These are phyloP conservation scores for Aculops lycopersici DNA, from an alignment of 1,140 invertebrate species.

Conservation along the genomic window DNA sequence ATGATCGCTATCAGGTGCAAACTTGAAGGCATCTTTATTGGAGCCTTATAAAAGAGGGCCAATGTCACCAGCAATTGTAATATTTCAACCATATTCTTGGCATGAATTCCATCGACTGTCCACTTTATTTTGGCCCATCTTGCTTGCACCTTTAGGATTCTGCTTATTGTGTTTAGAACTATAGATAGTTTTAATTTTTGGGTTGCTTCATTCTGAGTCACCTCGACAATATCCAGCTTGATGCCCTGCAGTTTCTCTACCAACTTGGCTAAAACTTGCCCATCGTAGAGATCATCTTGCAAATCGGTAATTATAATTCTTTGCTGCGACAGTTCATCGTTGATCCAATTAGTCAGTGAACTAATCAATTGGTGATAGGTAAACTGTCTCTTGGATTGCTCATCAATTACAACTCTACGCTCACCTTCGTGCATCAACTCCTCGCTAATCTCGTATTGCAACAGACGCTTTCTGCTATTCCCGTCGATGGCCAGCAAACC, in stretches of 20 bases:
- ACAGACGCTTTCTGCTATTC: background rate
- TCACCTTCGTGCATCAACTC: constrained; percentile 20
- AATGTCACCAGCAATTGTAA: constrained; percentile 66
- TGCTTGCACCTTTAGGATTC: background rate
- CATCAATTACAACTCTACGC: constrained; percentile 74
- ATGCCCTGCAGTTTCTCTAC: constrained; percentile 57
- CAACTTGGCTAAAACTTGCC: constrained; percentile 81
- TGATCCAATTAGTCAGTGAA: constrained; percentile 81
- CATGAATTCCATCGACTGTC: constrained; percentile 31
- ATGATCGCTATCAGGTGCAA: constrained; percentile 60
- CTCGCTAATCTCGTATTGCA: background rate
- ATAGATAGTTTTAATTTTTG: constrained; percentile 72
- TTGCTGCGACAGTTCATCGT: constrained; percentile 72
- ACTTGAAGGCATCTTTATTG: constrained; percentile 69
- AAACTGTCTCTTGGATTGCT: constrained; percentile 45
- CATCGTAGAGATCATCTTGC: constrained; percentile 90
- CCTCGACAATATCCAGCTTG: constrained; percentile 80
- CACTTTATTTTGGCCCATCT: too few species aligned
- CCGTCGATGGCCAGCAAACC: background rate
- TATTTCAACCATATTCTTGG: constrained; percentile 79
- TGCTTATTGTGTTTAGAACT: constrained; percentile 31
- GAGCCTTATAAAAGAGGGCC: constrained; percentile 67
- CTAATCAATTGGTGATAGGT: constrained; percentile 51
- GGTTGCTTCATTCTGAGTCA: constrained; percentile 86
- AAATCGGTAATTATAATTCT: constrained; percentile 87